These are phyloP conservation scores for Quadriops clusia DNA, from an alignment of 2,888 invertebrate species.

Conservation along the genomic window DNA sequence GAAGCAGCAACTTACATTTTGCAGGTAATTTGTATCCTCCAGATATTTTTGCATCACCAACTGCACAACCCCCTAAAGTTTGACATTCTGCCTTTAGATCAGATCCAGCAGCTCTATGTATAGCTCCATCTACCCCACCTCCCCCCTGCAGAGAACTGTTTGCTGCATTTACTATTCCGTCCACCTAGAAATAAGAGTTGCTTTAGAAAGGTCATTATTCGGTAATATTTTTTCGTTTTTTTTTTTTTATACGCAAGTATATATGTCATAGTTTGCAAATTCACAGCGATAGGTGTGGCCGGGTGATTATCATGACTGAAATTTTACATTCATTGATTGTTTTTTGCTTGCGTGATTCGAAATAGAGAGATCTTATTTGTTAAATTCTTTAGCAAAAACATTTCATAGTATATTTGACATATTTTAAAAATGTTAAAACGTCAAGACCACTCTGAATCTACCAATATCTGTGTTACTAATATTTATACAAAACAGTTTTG, in stretches of 20 bases:
- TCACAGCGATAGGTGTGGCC: no score
- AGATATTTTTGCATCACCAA: constrained; percentile 77
- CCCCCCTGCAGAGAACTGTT: constrained; percentile 65
- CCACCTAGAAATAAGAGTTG: constrained; percentile 44
- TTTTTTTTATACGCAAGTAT: constrained; percentile 1
- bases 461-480: no score
- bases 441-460: no score
- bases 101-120: constrained; percentile 69
- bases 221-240: constrained; percentile 4
- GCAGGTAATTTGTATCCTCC: constrained; percentile 73
- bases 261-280: constrained; percentile 1
- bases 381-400: no score
- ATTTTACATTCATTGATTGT: no score
- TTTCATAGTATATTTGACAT: no score
- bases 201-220: no score
- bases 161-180: constrained; percentile 86
- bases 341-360: no score
- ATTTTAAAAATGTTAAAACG: no score
- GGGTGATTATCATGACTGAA: no score
- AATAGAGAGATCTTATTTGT: no score
- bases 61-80: constrained; percentile 59
- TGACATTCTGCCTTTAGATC: constrained; percentile 57
- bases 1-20: constrained; percentile 55
- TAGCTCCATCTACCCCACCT: constrained; percentile 86
- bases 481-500: no score